Base-by-base conservation (phyloP, 2,113 vertebrate genomes). In the Callorhinus ursinus region DNA sequence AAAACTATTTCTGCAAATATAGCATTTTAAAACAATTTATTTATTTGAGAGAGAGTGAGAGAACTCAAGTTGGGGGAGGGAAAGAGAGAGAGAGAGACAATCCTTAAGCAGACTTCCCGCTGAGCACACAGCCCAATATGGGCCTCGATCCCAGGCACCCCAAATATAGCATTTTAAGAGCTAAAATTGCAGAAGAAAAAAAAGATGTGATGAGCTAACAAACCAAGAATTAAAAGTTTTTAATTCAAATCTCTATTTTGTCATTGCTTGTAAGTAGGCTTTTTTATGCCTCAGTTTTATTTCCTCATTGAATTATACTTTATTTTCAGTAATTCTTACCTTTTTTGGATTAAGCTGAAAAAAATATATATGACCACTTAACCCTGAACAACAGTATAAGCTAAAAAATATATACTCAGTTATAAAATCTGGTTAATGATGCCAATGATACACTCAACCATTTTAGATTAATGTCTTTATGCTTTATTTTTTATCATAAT, bases 321-420 rank as follows among this genome's bases (percentile, higher is more conserved):
- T 87, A 85, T 89, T 97, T 95, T 96, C 24, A 95, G 33, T 88
- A 85, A 80, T 84, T 96, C 49, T 81, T 83, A 88, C 24, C 57
- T 71, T 88, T 16, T 80, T 89, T 67, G 51, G 26, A 21, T 83
- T 97, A 87, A 94, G 88, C 3, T 87, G 19, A 91, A 81, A 94
- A 92, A 83, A 74, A 59, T 46, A 76, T 39, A 69, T 10, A 77
- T 15, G 55, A 84, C 31, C 14, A 69, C 71, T 51, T 81, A 97
- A 76, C 0, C n/a, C 36, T 84, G 42, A 92, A 69, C 91, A 91
- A 57, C 0, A 82, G 24, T 42, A 59, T 4, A 87, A 18, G 51
- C 19, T 26, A 90, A 81, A 93, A 61, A 31, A 88, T 26, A 96
- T 3, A 84, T 42, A 82, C 59, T 67, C 74, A 88, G 55, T 88